A percentile compares a stretch with the other conserved stretches of the same genome.
Evolutionary conservation across 2,113 vertebrate species (phyloP).

Genomic region (Corythoichthys intestinalis): DNA sequence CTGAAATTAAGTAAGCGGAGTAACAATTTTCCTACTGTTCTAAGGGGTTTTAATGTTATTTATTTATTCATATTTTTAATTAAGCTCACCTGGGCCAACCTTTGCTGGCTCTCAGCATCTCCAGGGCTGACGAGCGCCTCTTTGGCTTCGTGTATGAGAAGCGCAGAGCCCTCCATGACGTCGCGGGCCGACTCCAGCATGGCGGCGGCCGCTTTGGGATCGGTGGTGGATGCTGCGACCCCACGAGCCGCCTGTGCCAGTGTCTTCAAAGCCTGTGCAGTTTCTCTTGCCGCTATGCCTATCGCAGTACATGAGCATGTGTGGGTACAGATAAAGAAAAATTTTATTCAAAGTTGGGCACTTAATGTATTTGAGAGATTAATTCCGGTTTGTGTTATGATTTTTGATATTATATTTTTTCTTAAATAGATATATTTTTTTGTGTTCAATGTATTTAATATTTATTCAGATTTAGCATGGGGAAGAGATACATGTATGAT

Average conservation of each 20-base stretch:
- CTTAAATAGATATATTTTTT: too few species aligned
- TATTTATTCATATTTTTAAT: too few species aligned
- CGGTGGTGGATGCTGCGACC: slow-evolving; percentile 85
- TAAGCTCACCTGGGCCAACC: slow-evolving; percentile 86
- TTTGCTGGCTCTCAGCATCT: slow-evolving; percentile 93
- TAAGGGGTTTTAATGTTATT: neutral
- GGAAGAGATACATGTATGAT: too few species aligned
- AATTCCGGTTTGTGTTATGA: too few species aligned
- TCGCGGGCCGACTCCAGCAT: slow-evolving; percentile 94
- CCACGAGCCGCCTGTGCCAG: slow-evolving; percentile 92
- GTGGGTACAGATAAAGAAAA: neutral
- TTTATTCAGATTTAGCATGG: too few species aligned
- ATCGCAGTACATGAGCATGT: neutral
- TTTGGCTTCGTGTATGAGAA: slow-evolving; percentile 95
- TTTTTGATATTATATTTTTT: too few species aligned
- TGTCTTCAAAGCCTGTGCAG: slow-evolving; percentile 89
- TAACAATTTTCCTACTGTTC: too few species aligned
- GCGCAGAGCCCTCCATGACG: slow-evolving; percentile 94
- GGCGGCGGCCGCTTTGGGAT: slow-evolving; percentile 80
- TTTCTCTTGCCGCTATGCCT: slow-evolving; percentile 97
- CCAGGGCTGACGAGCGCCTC: slow-evolving; percentile 86
- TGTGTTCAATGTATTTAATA: too few species aligned
- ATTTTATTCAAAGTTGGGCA: neutral
- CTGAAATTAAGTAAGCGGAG: too few species aligned
- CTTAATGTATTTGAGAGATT: too few species aligned